Conservation (phyloP, 2,797 vertebrate genomes). For the Catharus ustulatus region DNA sequence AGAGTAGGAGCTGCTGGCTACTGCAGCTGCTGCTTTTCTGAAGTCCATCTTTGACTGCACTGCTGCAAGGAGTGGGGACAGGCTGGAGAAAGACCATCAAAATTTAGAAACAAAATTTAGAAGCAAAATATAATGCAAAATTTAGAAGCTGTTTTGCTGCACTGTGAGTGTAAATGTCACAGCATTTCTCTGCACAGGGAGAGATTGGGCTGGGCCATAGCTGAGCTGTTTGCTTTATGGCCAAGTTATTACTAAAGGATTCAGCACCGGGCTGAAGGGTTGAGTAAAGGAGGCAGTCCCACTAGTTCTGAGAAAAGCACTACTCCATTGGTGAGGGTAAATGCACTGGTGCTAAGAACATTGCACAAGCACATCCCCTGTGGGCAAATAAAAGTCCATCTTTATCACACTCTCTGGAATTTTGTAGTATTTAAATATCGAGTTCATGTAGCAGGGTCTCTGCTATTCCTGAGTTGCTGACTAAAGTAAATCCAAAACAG, state of each 20-base stretch:
- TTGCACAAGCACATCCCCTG: background rate
- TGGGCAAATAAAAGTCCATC: background rate
- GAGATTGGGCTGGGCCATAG: background rate
- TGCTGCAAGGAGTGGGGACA: background rate
- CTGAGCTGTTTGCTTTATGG: background rate
- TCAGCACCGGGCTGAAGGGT: background rate
- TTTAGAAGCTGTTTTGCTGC: background rate
- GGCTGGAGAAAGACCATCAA: background rate
- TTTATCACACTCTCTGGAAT: background rate
- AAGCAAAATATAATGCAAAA: background rate
- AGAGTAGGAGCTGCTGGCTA: background rate
- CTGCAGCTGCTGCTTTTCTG: background rate
- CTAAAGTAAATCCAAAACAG: slow-evolving; percentile 35
- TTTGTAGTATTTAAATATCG: slow-evolving; percentile 11
- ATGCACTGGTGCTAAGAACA: background rate
- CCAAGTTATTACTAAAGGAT: background rate
- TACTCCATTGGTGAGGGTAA: background rate
- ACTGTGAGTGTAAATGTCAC: background rate
- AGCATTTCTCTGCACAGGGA: background rate
- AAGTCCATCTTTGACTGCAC: background rate
- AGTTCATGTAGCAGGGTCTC: background rate
- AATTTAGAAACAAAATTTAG: background rate
- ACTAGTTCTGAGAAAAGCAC: background rate
- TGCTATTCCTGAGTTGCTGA: slow-evolving; percentile 7
- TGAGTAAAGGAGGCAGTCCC: background rate